phyloP scores from a whole-genome alignment of 2,797 vertebrate genomes.

The Decapterus maruadsi region DNA sequence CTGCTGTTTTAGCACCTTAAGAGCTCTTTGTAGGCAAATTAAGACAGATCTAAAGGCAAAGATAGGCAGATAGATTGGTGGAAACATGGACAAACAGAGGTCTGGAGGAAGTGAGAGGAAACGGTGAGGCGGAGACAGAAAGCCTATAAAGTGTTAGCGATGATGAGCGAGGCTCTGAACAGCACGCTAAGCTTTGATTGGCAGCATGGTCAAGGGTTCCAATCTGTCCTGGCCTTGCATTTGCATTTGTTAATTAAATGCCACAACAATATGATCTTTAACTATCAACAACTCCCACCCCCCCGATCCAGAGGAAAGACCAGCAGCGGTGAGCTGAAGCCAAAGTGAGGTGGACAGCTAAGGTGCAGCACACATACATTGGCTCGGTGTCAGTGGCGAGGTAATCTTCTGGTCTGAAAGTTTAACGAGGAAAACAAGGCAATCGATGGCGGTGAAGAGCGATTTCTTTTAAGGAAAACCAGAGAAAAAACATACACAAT shows the following conservation, averaged over 20 bases:
- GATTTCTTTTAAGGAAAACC: slow-evolving; percentile 27
- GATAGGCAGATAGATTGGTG: slow-evolving; percentile 37
- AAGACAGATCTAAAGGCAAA: slow-evolving; percentile 65
- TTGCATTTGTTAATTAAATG: slow-evolving; percentile 89
- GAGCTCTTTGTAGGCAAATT: slow-evolving; percentile 76
- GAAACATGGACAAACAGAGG: slow-evolving; percentile 34
- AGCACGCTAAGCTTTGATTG: slow-evolving; percentile 74
- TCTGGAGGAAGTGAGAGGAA: slow-evolving; percentile 31
- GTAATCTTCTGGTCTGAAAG: slow-evolving; percentile 57
- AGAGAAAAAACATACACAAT: slow-evolving; percentile 29
- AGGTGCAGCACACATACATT: slow-evolving; percentile 55
- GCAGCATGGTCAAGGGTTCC: slow-evolving; percentile 81
- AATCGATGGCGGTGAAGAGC: slow-evolving; percentile 60
- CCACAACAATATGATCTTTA: slow-evolving; percentile 86
- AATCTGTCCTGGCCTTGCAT: slow-evolving; percentile 79
- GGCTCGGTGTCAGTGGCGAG: slow-evolving; percentile 50
- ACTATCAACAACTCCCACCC: slow-evolving; percentile 78
- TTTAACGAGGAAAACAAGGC: slow-evolving; percentile 65
- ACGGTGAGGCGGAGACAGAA: slow-evolving; percentile 40
- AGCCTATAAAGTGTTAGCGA: slow-evolving; percentile 53
- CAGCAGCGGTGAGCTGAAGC: slow-evolving; percentile 30
- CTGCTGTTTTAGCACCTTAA: slow-evolving; percentile 76
- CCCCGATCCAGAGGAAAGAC: slow-evolving; percentile 30
- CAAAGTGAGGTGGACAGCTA: slow-evolving; percentile 77
- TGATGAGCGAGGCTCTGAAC: slow-evolving; percentile 63